Evolutionary conservation across 2,888 invertebrate genomes (phyloP), one percentile per base, ranked within the genome.

Genomic region (Conistra vaccinii): DNA sequence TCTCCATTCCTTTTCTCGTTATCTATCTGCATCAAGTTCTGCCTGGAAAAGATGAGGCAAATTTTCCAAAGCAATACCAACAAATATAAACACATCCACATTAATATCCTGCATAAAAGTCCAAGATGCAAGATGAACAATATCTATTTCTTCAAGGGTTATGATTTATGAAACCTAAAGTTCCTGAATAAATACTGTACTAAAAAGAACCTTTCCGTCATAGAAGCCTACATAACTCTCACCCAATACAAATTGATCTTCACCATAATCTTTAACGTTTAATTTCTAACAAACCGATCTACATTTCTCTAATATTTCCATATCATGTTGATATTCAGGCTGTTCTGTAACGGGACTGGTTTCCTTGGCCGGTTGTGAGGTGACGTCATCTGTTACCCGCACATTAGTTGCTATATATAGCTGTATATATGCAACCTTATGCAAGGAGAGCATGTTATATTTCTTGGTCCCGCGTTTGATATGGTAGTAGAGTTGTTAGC

Each of bases 321-420:
- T 77, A 74, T 69, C 45, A 73, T 26, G 51, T 74, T 67, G 63
- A 78, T 75, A 77, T 73, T 80, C 83, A 85, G 81, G 73, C 69
- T 81, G 62, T 75, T 73, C 76, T 72, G 76, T 78, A 83, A 79
- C 71, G 76, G 84, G 83, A 86, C 87, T 78, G 83, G 85, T 87
- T 87, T 85, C 70, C 77, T 55, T 76, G 78, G 76, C 85, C 87
- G 81, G 85, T 86, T 79, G 26, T 12, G 7, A 2, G 7, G 57
- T 86, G 86, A 86, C 87, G 86, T 86, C 86, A 86, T 68, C 29
- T n/a, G 45, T 77, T 48, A 67, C 70, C 57, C 62, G 76, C 32
- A 71, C 62, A 60, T 45, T 48, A 53, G 14, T 45, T 45, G 45
- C 29, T 61, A 58, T 58, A 29, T 69, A 67, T 45, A 58, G 29